Evolutionary conservation across 1,140 invertebrate species (phyloP).

Genomic region (Eumaeus atala): DNA sequence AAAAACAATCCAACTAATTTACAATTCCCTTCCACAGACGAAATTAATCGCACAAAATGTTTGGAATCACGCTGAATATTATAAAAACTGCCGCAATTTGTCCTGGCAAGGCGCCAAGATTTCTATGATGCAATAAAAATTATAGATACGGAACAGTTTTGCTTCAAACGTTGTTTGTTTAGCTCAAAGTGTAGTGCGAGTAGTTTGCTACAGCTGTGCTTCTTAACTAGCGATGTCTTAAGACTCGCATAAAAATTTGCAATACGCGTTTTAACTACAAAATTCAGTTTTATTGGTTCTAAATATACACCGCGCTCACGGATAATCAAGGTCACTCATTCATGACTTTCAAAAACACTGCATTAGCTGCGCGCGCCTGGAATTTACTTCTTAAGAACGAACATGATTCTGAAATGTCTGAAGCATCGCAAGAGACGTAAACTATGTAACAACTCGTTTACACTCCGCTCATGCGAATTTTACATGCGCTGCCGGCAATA

Average conservation of each 20-base stretch:
- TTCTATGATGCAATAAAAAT: constrained; percentile 66
- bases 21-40: too few relatives aligned
- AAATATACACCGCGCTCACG: constrained; percentile 15
- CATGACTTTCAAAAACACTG: neutral
- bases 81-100: constrained; percentile 43
- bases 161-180: constrained; percentile 24
- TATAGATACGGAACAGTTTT: constrained; percentile 54
- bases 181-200: constrained; percentile 6
- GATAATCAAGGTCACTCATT: constrained; percentile 16
- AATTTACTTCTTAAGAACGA: too few relatives aligned
- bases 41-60: neutral
- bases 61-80: constrained; percentile 43
- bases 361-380: too few relatives aligned
- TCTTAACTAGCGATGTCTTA: constrained; percentile 10
- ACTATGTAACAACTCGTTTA: too few relatives aligned
- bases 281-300: too few relatives aligned
- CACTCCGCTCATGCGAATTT: too few relatives aligned
- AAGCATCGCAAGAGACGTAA: too few relatives aligned
- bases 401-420: too few relatives aligned
- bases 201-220: constrained; percentile 7
- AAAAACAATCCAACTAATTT: too few relatives aligned
- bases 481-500: too few relatives aligned
- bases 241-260: neutral
- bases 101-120: constrained; percentile 52
- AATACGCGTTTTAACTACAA: too few relatives aligned